Evolutionary conservation across 2,113 vertebrate genomes (phyloP).

Genomic region (Gymnocephalus cernua): DNA sequence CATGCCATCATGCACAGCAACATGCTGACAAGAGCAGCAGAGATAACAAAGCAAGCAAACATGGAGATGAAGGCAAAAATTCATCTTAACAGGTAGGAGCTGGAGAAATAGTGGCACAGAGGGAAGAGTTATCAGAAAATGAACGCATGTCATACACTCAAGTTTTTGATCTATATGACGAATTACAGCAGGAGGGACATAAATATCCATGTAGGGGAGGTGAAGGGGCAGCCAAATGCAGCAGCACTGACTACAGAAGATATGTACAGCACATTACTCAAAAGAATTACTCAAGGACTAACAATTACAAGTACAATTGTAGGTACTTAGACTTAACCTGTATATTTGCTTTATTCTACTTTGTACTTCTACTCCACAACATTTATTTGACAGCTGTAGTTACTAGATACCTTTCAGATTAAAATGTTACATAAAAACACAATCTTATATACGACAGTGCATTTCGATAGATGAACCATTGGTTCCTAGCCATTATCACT

Average conservation of each 20-base stretch:
- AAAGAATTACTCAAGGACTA: no score
- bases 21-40: conserved; percentile 39
- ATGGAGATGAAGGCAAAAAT: not conserved
- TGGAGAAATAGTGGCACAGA: conserved; percentile 11
- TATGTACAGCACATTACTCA: not conserved
- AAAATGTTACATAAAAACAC: not conserved
- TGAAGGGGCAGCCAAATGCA: not conserved
- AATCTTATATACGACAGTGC: not conserved
- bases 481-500: not conserved
- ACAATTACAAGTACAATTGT: not conserved
- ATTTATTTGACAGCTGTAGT: not conserved
- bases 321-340: not conserved
- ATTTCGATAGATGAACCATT: not conserved
- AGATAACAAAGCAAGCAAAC: conserved; percentile 25
- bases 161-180: conserved; percentile 41
- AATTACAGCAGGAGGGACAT: conserved; percentile 34
- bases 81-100: conserved; percentile 23
- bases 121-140: conserved; percentile 35
- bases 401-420: not conserved
- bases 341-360: not conserved
- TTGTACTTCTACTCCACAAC: not conserved
- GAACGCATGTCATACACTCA: conserved; percentile 30
- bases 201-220: conserved; percentile 18
- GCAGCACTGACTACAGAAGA: not conserved
- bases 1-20: conserved; percentile 32